phyloP scores from a whole-genome alignment of 2,113 vertebrate species.

The Nothobranchius furzeri region DNA sequence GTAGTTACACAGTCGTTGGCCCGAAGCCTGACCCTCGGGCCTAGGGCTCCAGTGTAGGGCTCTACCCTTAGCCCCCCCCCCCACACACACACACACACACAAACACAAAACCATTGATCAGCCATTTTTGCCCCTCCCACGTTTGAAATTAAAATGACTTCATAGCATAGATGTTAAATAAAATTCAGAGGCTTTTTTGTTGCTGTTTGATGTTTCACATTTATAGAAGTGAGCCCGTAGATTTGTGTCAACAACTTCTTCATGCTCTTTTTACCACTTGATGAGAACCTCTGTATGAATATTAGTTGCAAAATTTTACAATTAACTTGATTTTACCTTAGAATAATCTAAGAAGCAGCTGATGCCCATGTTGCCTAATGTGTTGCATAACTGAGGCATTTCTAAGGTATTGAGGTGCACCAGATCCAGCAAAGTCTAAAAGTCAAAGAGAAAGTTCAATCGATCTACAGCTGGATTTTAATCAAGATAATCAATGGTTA shows the following conservation, averaged over 20 bases:
- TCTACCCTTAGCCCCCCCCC: too few species aligned
- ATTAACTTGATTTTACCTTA: background rate
- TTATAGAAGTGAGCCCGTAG: background rate
- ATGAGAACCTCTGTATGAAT: background rate
- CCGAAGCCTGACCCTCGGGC: too few species aligned
- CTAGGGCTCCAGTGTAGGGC: too few species aligned
- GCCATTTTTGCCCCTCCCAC: too few species aligned
- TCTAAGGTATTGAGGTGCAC: background rate
- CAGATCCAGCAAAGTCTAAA: constrained; percentile 10
- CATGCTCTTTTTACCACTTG: background rate
- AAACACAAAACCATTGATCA: too few species aligned
- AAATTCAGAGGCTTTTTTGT: too few species aligned
- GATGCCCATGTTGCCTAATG: constrained; percentile 1
- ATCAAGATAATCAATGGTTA: constrained; percentile 37
- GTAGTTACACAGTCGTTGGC: too few species aligned
- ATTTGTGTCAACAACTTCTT: too few species aligned
- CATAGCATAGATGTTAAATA: too few species aligned
- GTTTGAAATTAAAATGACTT: too few species aligned
- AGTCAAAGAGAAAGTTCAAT: constrained; percentile 16
- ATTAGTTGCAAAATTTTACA: background rate
- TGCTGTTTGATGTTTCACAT: background rate
- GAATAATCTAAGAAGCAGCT: background rate
- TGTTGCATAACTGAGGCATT: constrained; percentile 15
- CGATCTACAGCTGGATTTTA: constrained; percentile 21
- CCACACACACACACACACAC: too few species aligned